A percentile compares a stretch with the other conserved stretches of the same genome.
These are phyloP conservation scores for Diarsia dahlii DNA, from an alignment of 2,888 invertebrate species.

Conservation along the genomic window DNA sequence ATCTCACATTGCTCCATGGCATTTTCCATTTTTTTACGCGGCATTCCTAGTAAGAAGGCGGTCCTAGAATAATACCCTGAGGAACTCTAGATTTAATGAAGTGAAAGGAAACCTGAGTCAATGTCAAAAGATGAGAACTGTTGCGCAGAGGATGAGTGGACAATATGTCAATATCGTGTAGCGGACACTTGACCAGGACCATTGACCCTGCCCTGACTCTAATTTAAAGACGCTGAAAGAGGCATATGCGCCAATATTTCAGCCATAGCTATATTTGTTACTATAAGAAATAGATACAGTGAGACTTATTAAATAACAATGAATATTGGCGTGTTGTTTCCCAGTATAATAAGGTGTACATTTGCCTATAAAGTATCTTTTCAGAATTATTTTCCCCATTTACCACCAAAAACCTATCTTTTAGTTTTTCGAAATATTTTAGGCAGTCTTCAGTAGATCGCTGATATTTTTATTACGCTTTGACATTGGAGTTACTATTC, in stretches of 20 bases:
- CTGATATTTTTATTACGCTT: slow-evolving; percentile 21
- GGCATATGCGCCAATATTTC: slow-evolving; percentile 13
- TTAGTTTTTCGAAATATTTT: not conserved
- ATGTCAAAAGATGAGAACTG: not conserved
- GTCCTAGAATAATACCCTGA: slow-evolving; percentile 2
- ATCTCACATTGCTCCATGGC: not conserved
- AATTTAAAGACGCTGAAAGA: slow-evolving; percentile 12
- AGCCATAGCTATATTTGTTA: not conserved
- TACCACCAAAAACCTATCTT: not conserved
- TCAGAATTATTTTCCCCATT: not conserved
- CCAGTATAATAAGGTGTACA: not conserved
- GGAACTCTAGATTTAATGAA: not conserved
- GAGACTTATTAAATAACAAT: slow-evolving; percentile 1
- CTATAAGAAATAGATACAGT: slow-evolving; percentile 1
- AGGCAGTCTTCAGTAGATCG: not conserved
- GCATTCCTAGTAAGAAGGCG: not conserved
- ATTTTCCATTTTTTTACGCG: not conserved
- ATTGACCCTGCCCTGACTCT: slow-evolving; percentile 19
- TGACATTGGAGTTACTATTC: slow-evolving; percentile 33
- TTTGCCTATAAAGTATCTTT: not conserved
- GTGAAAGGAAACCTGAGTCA: not conserved
- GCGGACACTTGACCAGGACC: not conserved
- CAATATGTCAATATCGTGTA: slow-evolving; percentile 3
- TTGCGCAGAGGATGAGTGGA: not conserved
- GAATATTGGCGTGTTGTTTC: not conserved